A percentile compares a stretch with the other conserved stretches of the same genome.
These are phyloP conservation scores for Macrobrachium rosenbergii DNA, from an alignment of 1,140 invertebrate species.

Conservation along the genomic window DNA sequence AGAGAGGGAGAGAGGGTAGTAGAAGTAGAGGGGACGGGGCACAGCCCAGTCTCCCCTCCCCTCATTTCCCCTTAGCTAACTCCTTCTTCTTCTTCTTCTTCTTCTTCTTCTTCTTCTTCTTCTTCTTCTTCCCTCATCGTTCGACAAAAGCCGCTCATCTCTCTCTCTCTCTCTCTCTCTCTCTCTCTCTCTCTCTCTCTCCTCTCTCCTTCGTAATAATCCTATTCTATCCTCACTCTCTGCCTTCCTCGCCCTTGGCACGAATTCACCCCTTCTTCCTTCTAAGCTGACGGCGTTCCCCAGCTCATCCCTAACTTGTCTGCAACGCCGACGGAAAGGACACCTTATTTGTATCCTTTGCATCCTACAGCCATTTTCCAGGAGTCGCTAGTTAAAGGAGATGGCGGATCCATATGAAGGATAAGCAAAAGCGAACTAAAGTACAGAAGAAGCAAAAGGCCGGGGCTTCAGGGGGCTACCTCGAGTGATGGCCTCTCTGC, in stretches of 20 bases:
- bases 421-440: too few species aligned
- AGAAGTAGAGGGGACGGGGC: neutral
- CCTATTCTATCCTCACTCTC: neutral
- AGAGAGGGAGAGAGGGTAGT: constrained; percentile 6
- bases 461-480: too few species aligned
- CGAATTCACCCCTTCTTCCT: neutral
- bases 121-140: neutral
- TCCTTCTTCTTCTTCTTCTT: constrained; percentile 6
- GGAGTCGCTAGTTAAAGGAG: too few species aligned
- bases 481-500: too few species aligned
- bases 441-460: too few species aligned
- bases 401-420: too few species aligned
- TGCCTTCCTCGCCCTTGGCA: neutral
- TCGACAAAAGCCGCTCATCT: neutral
- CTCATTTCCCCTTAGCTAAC: neutral
- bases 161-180: neutral
- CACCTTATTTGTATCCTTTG: neutral
- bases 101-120: neutral
- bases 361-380: too few species aligned
- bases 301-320: neutral
- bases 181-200: neutral
- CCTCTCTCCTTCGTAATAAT: neutral
- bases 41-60: neutral
- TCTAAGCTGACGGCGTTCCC: neutral
- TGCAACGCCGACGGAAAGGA: neutral